phyloP scores from a whole-genome alignment of 37 sponge, comb jelly and placozoan genomes.

The Cliona cf. orientalis region DNA sequence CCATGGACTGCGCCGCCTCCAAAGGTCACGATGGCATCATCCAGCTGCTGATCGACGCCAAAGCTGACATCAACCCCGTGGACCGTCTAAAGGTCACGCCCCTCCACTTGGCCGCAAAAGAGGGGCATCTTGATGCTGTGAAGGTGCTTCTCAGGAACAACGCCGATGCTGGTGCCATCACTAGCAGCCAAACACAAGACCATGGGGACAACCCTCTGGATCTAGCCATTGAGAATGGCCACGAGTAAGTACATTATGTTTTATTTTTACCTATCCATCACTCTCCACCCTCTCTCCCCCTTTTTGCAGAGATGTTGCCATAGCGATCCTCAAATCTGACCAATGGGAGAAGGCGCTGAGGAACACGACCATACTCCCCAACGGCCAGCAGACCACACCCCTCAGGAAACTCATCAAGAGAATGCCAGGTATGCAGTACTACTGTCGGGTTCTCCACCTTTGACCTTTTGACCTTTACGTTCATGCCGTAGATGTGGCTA shows the following conservation, averaged over 20 bases:
- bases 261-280: background rate
- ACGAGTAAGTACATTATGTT: conserved; percentile 45
- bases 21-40: conserved; percentile 49
- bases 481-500: conserved; percentile 65
- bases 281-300: background rate
- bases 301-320: conserved; percentile 71
- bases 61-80: conserved; percentile 72
- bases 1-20: conserved; percentile 82
- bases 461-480: background rate
- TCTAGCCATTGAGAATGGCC: conserved; percentile 89
- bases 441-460: no score
- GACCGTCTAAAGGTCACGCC: conserved; percentile 80
- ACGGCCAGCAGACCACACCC: conserved; percentile 58
- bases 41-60: conserved; percentile 62
- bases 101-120: conserved; percentile 83
- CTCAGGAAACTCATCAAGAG: conserved; percentile 80
- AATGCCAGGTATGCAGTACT: conserved; percentile 75
- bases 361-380: conserved; percentile 29
- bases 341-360: conserved; percentile 75
- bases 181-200: conserved; percentile 6
- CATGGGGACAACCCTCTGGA: conserved; percentile 78
- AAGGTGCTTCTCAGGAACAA: conserved; percentile 62
- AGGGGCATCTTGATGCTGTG: conserved; percentile 66
- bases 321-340: conserved; percentile 60
- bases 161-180: conserved; percentile 71